Percentiles rank a stretch among this genome's conserved stretches.
Conservation (phyloP, 2,888 invertebrate genomes). For the Erebia aethiops region DNA sequence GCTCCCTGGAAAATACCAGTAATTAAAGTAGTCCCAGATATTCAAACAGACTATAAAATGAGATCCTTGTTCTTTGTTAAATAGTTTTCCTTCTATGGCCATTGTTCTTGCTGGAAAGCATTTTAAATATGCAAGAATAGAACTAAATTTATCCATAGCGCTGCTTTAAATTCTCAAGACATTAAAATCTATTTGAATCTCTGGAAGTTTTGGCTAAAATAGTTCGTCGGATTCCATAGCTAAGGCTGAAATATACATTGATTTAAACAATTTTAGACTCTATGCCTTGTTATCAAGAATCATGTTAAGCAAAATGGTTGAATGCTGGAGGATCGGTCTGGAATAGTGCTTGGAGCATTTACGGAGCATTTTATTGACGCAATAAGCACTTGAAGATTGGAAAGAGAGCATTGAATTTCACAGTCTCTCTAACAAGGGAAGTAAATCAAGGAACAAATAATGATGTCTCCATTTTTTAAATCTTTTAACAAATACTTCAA, state of each 20-base stretch:
- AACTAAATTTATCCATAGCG: slow-evolving; percentile 43
- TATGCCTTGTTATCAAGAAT: slow-evolving; percentile 27
- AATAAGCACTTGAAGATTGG: slow-evolving; percentile 63
- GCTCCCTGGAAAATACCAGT: too few relatives aligned
- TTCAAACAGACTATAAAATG: neutral
- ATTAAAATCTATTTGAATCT: slow-evolving; percentile 54
- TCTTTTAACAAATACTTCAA: slow-evolving; percentile 1
- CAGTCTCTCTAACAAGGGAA: slow-evolving; percentile 32
- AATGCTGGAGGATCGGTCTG: slow-evolving; percentile 52
- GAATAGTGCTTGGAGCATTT: slow-evolving; percentile 60
- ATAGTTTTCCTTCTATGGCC: slow-evolving; percentile 1
- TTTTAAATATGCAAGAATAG: slow-evolving; percentile 40
- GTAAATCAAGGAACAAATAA: slow-evolving; percentile 34
- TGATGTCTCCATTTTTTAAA: slow-evolving; percentile 18
- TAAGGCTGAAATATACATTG: slow-evolving; percentile 40
- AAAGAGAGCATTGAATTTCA: slow-evolving; percentile 40
- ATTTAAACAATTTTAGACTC: slow-evolving; percentile 33
- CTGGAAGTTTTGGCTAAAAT: slow-evolving; percentile 50
- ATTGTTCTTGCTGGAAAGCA: slow-evolving; percentile 25
- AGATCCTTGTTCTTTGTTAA: neutral
- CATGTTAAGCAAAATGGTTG: slow-evolving; percentile 21
- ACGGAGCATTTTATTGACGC: slow-evolving; percentile 70
- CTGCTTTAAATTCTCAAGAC: slow-evolving; percentile 50
- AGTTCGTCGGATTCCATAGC: slow-evolving; percentile 38
- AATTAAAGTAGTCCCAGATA: too few relatives aligned